These are phyloP conservation scores for Panopea generosa DNA, from an alignment of 2,888 invertebrate genomes.

Conservation along the genomic window DNA sequence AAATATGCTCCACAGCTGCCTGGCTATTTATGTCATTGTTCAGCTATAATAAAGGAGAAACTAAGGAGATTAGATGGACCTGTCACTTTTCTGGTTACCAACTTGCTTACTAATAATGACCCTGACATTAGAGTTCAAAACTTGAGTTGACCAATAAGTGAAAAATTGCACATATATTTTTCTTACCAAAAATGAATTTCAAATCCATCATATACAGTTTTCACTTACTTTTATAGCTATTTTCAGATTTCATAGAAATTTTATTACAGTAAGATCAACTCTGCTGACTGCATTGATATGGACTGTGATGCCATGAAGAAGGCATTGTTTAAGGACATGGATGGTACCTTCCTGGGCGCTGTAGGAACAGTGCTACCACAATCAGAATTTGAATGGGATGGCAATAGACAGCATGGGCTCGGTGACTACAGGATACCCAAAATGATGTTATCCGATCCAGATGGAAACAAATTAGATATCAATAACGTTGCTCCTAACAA, in stretches of 20 bases:
- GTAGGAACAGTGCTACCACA: conserved; percentile 72
- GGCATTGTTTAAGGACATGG: conserved; percentile 75
- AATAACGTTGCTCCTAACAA: conserved; percentile 74
- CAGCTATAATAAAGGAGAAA: too few relatives aligned
- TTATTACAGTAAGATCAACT: conserved; percentile 75
- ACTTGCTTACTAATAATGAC: too few relatives aligned
- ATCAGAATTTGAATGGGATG: conserved; percentile 81
- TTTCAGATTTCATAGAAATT: conserved; percentile 59
- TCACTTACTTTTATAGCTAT: too few relatives aligned
- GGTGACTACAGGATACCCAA: conserved; percentile 83
- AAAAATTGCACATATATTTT: too few relatives aligned
- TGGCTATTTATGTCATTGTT: too few relatives aligned
- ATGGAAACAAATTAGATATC: conserved; percentile 66
- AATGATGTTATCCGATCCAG: conserved; percentile 68
- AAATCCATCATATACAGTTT: too few relatives aligned
- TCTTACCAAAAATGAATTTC: too few relatives aligned
- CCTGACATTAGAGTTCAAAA: too few relatives aligned
- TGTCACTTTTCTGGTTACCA: too few relatives aligned
- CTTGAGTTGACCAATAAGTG: too few relatives aligned
- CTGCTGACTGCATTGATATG: conserved; percentile 84
- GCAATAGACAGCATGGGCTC: conserved; percentile 72
- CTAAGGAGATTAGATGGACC: too few relatives aligned
- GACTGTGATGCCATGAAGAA: conserved; percentile 83
- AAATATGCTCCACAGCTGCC: too few relatives aligned
- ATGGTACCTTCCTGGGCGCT: conserved; percentile 75